A percentile compares a stretch with the other conserved stretches of the same genome.
phyloP scores from a whole-genome alignment of 2,888 invertebrate species.

The Cheilosia grossa region DNA sequence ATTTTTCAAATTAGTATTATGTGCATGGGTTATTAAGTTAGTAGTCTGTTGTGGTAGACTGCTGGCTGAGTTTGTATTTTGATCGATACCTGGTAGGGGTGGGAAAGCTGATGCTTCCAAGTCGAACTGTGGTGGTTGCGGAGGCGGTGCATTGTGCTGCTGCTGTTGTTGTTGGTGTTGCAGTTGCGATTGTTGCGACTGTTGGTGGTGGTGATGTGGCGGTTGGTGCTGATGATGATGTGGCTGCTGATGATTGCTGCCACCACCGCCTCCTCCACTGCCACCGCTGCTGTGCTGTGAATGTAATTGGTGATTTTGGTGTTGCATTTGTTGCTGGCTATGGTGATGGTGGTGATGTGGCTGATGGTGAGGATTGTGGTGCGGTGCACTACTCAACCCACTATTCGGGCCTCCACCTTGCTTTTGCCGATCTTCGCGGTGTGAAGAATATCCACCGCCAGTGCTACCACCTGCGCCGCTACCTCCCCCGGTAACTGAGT shows the following conservation, averaged over 20 bases:
- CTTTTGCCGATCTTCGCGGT: conserved; percentile 75
- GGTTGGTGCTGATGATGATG: conserved; percentile 61
- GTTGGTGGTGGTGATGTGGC: conserved; percentile 74
- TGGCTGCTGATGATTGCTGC: conserved; percentile 62
- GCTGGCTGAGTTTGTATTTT: conserved; percentile 77
- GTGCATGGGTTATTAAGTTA: conserved; percentile 60
- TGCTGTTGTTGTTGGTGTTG: conserved; percentile 80
- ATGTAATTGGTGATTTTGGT: conserved; percentile 70
- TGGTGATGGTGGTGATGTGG: conserved; percentile 77
- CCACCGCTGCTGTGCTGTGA: conserved; percentile 67
- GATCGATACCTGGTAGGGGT: conserved; percentile 88
- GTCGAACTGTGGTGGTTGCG: conserved; percentile 88
- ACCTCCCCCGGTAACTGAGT: conserved; percentile 73
- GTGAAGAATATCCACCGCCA: conserved; percentile 77
- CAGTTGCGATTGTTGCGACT: conserved; percentile 76
- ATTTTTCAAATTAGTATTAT: conserved; percentile 72
- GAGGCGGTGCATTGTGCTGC: conserved; percentile 80
- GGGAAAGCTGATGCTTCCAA: conserved; percentile 91
- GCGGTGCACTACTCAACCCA: conserved; percentile 56
- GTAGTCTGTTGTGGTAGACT: conserved; percentile 61
- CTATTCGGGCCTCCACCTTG: conserved; percentile 56
- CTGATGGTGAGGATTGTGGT: conserved; percentile 76
- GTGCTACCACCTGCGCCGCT: conserved; percentile 63
- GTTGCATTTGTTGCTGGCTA: conserved; percentile 74
- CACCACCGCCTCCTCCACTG: conserved; percentile 69